A percentile compares a stretch with the other conserved stretches of the same genome.
These are phyloP conservation scores for Ophiothrix spiculata DNA, from an alignment of 35 echinoderm and acorn worm genomes.

Conservation along the genomic window DNA sequence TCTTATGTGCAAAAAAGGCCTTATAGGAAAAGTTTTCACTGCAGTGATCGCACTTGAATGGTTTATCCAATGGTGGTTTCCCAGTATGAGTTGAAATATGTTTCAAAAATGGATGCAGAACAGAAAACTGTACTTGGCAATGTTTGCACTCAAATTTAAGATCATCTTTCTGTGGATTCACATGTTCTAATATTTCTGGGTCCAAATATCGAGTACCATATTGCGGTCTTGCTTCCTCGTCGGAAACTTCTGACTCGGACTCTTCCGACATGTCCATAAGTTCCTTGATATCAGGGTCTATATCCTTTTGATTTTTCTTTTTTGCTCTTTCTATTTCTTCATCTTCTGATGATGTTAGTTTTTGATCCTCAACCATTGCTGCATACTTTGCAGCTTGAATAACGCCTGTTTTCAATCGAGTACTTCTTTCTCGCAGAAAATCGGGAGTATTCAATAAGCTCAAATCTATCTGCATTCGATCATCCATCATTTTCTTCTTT, in stretches of 20 bases:
- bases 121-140: not conserved
- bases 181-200: not conserved
- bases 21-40: not conserved
- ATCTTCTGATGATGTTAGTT: not conserved
- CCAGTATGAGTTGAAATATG: not conserved
- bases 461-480: not conserved
- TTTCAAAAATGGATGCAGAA: not conserved
- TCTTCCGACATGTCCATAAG: not conserved
- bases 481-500: not conserved
- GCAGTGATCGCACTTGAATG: not conserved
- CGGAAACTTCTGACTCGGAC: not conserved
- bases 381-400: no score
- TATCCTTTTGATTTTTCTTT: not conserved
- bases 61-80: not conserved
- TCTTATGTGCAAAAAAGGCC: not conserved
- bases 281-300: not conserved
- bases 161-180: not conserved
- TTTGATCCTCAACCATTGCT: no score
- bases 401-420: no score
- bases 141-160: not conserved
- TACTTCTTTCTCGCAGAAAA: no score
- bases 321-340: not conserved
- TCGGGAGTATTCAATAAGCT: no score
- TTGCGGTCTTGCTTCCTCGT: not conserved
- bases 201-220: not conserved